Percentiles rank a stretch among this genome's conserved stretches.
Conservation (phyloP, 2,113 vertebrate genomes). For the Malurus alboscapulatus region DNA sequence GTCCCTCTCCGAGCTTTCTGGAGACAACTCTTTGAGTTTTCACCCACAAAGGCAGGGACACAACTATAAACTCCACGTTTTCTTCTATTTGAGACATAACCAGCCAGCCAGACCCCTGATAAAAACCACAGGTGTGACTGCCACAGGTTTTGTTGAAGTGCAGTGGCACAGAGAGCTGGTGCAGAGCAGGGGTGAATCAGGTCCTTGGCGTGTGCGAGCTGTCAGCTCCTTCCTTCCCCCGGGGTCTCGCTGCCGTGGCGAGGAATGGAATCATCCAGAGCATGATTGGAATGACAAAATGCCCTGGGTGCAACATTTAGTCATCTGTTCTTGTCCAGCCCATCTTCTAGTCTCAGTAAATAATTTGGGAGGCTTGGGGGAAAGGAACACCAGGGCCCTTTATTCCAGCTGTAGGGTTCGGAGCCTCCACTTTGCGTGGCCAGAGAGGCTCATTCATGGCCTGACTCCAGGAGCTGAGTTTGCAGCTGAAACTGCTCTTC, state of each 20-base stretch:
- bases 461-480: not conserved
- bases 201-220: not conserved
- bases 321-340: not conserved
- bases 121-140: not conserved
- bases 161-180: not conserved
- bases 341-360: not conserved
- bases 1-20: not conserved
- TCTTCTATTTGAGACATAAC: not conserved
- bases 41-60: not conserved
- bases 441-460: accelerated
- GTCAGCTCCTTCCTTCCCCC: not conserved
- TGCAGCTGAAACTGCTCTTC: constrained; percentile 26
- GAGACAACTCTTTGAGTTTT: not conserved
- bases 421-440: not conserved
- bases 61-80: not conserved
- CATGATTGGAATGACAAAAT: not conserved
- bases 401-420: not conserved
- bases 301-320: not conserved
- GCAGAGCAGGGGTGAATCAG: not conserved
- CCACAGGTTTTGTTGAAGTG: not conserved
- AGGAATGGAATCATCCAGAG: not conserved
- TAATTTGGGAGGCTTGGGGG: not conserved
- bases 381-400: not conserved
- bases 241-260: not conserved
- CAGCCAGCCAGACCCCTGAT: not conserved